Evolutionary conservation across 2,797 vertebrate species (phyloP).

Genomic region (Champsocephalus esox): DNA sequence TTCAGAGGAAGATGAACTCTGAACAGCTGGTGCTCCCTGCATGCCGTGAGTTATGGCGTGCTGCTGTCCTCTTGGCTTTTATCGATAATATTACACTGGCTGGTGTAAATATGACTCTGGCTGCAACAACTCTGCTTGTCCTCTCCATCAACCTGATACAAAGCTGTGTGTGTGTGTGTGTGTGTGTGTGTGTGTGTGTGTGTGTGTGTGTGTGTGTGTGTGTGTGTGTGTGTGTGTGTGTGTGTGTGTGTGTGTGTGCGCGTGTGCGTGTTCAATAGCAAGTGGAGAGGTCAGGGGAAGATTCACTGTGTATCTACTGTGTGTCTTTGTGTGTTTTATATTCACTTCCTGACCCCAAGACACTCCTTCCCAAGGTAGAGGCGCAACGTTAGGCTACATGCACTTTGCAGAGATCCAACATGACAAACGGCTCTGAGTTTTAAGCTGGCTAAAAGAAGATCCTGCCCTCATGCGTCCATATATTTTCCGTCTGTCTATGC

Average conservation of each 20-base stretch:
- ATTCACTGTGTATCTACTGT: constrained; percentile 40
- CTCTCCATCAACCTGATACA: constrained; percentile 47
- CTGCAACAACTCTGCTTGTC: constrained; percentile 52
- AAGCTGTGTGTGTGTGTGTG: constrained; percentile 22
- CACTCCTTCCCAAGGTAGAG: constrained; percentile 69
- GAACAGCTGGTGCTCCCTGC: constrained; percentile 78
- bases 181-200: constrained; percentile 13
- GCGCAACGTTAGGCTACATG: constrained; percentile 58
- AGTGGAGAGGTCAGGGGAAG: constrained; percentile 32
- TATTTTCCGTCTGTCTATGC: constrained; percentile 58
- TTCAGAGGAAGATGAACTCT: constrained; percentile 67
- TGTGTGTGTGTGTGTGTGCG: no score
- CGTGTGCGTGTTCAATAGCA: background rate
- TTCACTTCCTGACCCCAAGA: constrained; percentile 65
- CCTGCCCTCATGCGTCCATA: constrained; percentile 50
- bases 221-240: no score
- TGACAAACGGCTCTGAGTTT: constrained; percentile 69
- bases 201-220: no score
- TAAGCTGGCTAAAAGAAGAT: constrained; percentile 61
- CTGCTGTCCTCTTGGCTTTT: constrained; percentile 79
- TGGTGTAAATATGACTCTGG: constrained; percentile 80
- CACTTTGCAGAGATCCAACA: constrained; percentile 51
- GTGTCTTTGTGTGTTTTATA: constrained; percentile 42
- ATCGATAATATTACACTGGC: constrained; percentile 82
- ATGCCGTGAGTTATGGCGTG: constrained; percentile 73